Percentiles rank a stretch among this genome's conserved stretches.
Conservation (phyloP, 2,888 invertebrate species). For the Catocala sponsa region DNA sequence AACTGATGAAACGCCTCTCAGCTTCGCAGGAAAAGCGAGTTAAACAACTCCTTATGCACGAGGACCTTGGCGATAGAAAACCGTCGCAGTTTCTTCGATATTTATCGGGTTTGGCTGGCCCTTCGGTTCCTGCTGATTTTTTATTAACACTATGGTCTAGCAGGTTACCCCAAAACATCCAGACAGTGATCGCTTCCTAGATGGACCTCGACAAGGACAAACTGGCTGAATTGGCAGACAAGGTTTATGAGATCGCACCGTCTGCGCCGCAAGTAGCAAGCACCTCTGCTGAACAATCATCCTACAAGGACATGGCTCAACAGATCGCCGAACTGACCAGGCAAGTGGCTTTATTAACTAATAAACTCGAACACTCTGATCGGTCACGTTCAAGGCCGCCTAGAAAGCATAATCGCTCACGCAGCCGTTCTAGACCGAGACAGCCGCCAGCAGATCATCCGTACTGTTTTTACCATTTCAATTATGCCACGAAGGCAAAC, state of each 20-base stretch:
- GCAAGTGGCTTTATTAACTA: conserved; percentile 3
- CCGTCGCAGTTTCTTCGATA: no score
- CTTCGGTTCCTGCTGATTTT: conserved; percentile 2
- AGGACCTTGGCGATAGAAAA: no score
- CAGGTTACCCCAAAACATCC: conserved; percentile 12
- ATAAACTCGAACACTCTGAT: background rate
- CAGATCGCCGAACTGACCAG: conserved; percentile 1
- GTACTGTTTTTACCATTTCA: no score
- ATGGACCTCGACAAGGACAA: conserved; percentile 7
- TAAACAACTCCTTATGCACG: no score
- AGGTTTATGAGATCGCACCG: conserved; percentile 17
- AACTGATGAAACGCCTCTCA: no score
- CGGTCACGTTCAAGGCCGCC: conserved; percentile 7
- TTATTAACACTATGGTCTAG: conserved; percentile 7
- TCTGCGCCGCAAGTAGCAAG: background rate
- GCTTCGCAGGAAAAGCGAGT: no score
- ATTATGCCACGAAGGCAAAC: conserved; percentile 2
- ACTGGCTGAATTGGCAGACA: conserved; percentile 18
- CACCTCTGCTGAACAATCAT: background rate
- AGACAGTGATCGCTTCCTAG: conserved; percentile 11
- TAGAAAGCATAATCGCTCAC: background rate
- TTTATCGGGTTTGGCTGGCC: conserved; percentile 3
- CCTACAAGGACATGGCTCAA: background rate
- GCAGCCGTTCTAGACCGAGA: background rate
- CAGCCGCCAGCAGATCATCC: background rate